Conservation (phyloP, 1,140 invertebrate genomes). For the Scaptomyza hsui region DNA sequence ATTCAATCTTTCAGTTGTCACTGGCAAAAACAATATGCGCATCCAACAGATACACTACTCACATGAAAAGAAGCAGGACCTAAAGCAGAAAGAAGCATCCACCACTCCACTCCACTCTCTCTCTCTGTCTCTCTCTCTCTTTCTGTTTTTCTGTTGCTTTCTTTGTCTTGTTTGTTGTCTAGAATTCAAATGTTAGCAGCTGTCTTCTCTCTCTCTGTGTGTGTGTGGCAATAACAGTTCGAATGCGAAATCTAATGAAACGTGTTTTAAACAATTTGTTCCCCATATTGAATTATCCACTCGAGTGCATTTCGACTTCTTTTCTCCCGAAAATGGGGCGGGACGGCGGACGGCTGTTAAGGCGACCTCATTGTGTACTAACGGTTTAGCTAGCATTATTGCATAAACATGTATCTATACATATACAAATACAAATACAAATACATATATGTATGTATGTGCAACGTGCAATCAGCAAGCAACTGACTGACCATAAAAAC, state of each 20-base stretch:
- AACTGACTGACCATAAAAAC: neutral
- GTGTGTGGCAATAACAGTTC: conserved; percentile 47
- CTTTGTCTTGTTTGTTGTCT: conserved; percentile 33
- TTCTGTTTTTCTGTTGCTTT: neutral
- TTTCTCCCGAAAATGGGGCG: conserved; percentile 16
- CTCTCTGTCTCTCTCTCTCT: neutral
- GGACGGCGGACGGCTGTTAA: neutral
- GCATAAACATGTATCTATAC: neutral
- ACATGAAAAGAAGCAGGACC: neutral
- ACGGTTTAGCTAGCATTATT: conserved; percentile 16
- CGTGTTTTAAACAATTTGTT: conserved; percentile 81
- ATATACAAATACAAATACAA: neutral
- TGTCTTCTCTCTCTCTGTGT: conserved; percentile 24
- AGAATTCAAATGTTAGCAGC: conserved; percentile 52
- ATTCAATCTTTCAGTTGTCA: conserved; percentile 82
- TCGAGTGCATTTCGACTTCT: conserved; percentile 65
- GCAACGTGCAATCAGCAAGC: neutral
- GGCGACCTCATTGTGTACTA: neutral
- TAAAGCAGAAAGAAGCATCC: neutral
- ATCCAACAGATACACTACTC: neutral
- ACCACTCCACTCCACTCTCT: neutral
- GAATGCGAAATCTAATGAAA: conserved; percentile 74
- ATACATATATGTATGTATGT: neutral
- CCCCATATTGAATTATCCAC: conserved; percentile 79
- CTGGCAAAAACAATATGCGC: conserved; percentile 71